Evolutionary conservation across 2,113 vertebrate genomes (phyloP).

Genomic region (Spermophilus dauricus): DNA sequence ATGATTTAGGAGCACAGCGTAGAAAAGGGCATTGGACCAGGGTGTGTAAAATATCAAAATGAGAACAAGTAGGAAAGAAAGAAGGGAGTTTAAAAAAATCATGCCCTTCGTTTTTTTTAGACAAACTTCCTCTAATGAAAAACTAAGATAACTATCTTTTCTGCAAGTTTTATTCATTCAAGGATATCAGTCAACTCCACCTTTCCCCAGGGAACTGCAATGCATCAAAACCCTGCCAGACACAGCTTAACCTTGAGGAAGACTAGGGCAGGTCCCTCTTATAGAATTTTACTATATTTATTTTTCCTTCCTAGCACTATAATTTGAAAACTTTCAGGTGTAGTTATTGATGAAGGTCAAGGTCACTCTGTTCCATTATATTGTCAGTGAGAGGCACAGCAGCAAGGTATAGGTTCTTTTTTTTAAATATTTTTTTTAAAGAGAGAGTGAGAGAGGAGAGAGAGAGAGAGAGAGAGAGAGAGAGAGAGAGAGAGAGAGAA

Average conservation of each 20-base stretch:
- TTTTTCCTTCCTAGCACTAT: background rate
- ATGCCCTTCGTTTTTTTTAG: background rate
- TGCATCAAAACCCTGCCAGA: background rate
- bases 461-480: too few species aligned
- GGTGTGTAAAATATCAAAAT: background rate
- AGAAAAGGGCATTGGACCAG: background rate
- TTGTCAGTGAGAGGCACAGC: background rate
- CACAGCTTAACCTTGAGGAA: background rate
- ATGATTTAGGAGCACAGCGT: background rate
- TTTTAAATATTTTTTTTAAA: too few species aligned
- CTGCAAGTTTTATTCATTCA: slow-evolving; percentile 2
- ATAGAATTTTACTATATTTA: background rate
- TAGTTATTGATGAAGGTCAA: background rate
- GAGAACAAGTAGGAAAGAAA: background rate
- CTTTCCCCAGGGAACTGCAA: background rate
- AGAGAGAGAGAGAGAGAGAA: too few species aligned
- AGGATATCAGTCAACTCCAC: background rate
- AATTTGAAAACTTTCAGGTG: background rate
- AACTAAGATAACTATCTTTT: background rate
- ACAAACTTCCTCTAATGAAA: slow-evolving; percentile 4
- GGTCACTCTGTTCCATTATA: background rate
- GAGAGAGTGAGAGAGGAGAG: too few species aligned
- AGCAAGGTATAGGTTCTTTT: too few species aligned
- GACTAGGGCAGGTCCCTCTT: background rate
- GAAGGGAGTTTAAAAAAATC: background rate